phyloP scores from a whole-genome alignment of 2,888 invertebrate genomes.

The Minunthozetes semirufus region DNA sequence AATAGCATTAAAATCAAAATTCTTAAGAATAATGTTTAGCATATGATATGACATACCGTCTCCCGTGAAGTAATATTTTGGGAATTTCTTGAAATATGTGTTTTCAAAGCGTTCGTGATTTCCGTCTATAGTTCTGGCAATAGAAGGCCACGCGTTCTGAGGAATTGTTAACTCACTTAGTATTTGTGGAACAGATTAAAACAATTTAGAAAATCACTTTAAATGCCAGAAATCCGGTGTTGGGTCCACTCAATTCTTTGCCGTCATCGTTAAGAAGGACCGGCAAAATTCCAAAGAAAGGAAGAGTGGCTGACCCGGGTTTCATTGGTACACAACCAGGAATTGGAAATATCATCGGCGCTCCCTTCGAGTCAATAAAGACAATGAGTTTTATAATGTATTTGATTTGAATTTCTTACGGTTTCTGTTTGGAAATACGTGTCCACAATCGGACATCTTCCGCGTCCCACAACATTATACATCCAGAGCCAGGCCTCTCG shows the following conservation, averaged over 20 bases:
- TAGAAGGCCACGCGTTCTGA: constrained; percentile 87
- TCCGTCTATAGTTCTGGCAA: constrained; percentile 88
- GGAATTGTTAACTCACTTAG: background rate
- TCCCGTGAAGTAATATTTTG: constrained; percentile 94
- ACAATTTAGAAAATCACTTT: constrained; percentile 46
- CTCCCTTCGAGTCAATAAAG: constrained; percentile 57
- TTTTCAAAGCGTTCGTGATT: constrained; percentile 78
- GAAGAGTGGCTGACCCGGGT: constrained; percentile 87
- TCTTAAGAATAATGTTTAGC: background rate
- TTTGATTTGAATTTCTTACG: constrained; percentile 44
- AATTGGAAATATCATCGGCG: constrained; percentile 89
- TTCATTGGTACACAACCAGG: constrained; percentile 96
- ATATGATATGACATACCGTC: constrained; percentile 63
- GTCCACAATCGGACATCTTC: constrained; percentile 73
- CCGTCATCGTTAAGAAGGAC: constrained; percentile 80
- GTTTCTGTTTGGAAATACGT: constrained; percentile 99
- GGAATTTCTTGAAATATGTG: constrained; percentile 91
- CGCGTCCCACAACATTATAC: constrained; percentile 55
- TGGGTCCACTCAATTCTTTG: constrained; percentile 71
- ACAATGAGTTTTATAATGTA: background rate
- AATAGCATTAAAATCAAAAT: background rate
- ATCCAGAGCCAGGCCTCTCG: constrained; percentile 98
- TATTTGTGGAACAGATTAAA: background rate
- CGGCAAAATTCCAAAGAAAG: constrained; percentile 96
- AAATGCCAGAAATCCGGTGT: constrained; percentile 89